Base-by-base conservation (phyloP, 2,113 vertebrate species). In the Perca fluviatilis region DNA sequence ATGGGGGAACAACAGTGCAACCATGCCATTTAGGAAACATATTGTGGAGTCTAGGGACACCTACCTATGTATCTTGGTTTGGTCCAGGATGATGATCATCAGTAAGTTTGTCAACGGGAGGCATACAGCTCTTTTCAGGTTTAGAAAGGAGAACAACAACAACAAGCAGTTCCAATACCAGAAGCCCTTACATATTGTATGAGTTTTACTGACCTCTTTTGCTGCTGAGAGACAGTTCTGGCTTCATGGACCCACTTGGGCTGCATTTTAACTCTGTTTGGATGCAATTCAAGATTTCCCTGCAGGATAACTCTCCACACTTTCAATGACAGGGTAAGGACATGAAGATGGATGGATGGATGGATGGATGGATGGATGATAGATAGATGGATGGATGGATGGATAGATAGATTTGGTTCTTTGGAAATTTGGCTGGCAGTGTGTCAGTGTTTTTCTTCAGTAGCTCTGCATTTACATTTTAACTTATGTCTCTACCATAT, bases 261-360 rank as follows among this genome's bases (percentile, higher is more conserved):
- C 23, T 65, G 57, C 18, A 51, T 30, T 72, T 77, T 23, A 25
- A 53, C 27, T 66, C 36, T 40, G 62, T 78, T 18, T 67, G 68
- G 30, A 71, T 47, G 16, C 47, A 30, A 65, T 23, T 43, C 21
- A 10, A 58, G 16, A 43, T 40, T 71, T 27, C 16, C 46, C 46
- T 58, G 53, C 51, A 51, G 67, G 23, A 58, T 23, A 19, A 33
- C 23, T 73, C 61, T 60, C 61, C 14, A 58, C 49, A 36, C 74
- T 64, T 62, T 36, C 66, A 46, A 3, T 69, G 58, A 79, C 64
- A 75, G 15, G 33, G n/a, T 6, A 13, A 76, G 54, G 47, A 83
- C 46, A 40, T 36, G 19, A 53, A 23, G 57, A 65, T 71, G 61
- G 65, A 75, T 54, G 58, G 18, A 51, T 49, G 18, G n/a, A 50